These are phyloP conservation scores for Pomacea canaliculata DNA, from an alignment of 2,888 invertebrate genomes.

Conservation along the genomic window DNA sequence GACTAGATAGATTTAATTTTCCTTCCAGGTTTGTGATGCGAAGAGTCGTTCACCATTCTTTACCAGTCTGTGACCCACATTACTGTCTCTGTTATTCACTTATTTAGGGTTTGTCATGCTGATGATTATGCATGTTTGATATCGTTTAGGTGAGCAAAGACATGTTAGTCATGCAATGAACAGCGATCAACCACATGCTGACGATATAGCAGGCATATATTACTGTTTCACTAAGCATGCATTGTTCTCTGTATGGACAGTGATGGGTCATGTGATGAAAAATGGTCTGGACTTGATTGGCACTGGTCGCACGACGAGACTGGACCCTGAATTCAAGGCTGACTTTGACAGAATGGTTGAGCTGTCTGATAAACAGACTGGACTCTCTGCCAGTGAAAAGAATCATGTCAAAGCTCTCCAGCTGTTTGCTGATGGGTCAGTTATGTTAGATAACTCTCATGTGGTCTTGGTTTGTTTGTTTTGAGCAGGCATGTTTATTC, in stretches of 20 bases:
- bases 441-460: neutral
- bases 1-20: no score
- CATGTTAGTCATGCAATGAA: no score
- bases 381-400: slow-evolving; percentile 64
- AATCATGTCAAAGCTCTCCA: slow-evolving; percentile 70
- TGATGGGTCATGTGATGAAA: slow-evolving; percentile 70
- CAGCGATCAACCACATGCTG: no score
- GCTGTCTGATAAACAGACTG: neutral
- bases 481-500: neutral
- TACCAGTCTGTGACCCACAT: no score
- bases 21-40: no score
- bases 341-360: slow-evolving; percentile 63
- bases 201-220: no score
- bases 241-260: slow-evolving; percentile 49
- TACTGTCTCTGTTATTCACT: no score
- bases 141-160: no score
- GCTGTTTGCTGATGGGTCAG: slow-evolving; percentile 69
- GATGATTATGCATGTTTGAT: no score
- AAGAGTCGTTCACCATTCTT: no score
- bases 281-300: slow-evolving; percentile 71
- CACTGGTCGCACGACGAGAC: slow-evolving; percentile 63
- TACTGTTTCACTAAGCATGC: no score
- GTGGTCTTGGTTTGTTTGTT: neutral
- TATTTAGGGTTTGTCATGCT: no score
- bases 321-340: slow-evolving; percentile 61